Conservation (phyloP, 2,113 vertebrate species). For the Heterocephalus glaber region DNA sequence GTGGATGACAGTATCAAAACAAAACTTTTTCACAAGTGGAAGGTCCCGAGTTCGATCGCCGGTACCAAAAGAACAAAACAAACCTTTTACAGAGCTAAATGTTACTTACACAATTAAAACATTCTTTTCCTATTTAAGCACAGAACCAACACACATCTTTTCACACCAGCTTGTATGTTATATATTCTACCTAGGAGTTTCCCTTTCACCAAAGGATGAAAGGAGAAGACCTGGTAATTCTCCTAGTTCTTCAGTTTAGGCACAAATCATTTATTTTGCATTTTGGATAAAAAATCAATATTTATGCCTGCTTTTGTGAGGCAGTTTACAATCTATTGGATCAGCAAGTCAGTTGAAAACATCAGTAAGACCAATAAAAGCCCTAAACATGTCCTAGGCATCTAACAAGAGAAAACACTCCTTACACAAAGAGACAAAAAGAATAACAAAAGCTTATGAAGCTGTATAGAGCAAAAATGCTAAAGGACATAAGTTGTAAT, state of each 20-base stretch:
- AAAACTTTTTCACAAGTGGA: no score
- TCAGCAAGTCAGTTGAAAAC: slow-evolving; percentile 4
- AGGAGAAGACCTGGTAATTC: not conserved
- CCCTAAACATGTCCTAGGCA: not conserved
- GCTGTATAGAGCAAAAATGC: not conserved
- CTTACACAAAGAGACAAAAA: not conserved
- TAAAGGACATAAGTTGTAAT: not conserved
- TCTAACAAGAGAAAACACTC: slow-evolving; percentile 1
- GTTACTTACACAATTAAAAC: slow-evolving; percentile 28
- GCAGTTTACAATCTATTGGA: not conserved
- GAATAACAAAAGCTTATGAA: not conserved
- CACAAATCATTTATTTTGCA: not conserved
- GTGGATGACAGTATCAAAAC: not conserved
- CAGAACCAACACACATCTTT: slow-evolving; percentile 47
- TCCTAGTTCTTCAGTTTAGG: not conserved
- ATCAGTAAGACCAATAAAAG: not conserved
- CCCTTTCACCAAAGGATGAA: not conserved
- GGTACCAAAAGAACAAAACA: no score
- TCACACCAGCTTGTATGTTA: not conserved
- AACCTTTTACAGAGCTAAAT: slow-evolving; percentile 48
- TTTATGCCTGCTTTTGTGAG: not conserved
- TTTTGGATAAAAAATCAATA: not conserved
- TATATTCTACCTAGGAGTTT: not conserved
- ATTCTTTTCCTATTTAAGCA: slow-evolving; percentile 48
- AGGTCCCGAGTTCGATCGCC: no score